A percentile compares a stretch with the other conserved stretches of the same genome.
Evolutionary conservation across 2,888 invertebrate species (phyloP).

Genomic region (Melieria picta): DNA sequence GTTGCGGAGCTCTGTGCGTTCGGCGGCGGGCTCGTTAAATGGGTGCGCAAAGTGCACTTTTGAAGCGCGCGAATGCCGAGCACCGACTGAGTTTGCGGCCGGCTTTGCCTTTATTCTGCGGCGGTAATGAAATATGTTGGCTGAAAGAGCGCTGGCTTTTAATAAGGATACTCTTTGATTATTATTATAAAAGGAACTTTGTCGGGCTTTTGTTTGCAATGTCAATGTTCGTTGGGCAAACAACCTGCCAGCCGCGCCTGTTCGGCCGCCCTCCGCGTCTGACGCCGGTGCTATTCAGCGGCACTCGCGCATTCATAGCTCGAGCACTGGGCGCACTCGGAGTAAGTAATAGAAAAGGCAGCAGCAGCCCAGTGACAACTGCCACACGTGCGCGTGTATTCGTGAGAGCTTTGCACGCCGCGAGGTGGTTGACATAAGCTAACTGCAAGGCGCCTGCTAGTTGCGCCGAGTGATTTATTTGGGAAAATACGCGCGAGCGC

Average conservation of each 20-base stretch:
- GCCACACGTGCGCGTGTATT: background rate
- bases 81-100: background rate
- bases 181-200: slow-evolving; percentile 24
- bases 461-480: slow-evolving; percentile 57
- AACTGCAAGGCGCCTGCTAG: slow-evolving; percentile 7
- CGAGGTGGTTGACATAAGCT: slow-evolving; percentile 20
- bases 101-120: background rate
- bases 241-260: too few relatives aligned
- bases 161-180: slow-evolving; percentile 31
- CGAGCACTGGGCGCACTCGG: background rate
- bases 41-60: slow-evolving; percentile 30
- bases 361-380: background rate
- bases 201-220: slow-evolving; percentile 10
- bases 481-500: slow-evolving; percentile 42
- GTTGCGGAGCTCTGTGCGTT: too few relatives aligned
- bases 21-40: background rate
- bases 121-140: slow-evolving; percentile 28
- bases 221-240: slow-evolving; percentile 2
- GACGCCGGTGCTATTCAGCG: background rate
- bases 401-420: too few relatives aligned
- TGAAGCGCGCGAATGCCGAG: slow-evolving; percentile 14
- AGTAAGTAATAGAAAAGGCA: background rate
- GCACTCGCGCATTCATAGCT: background rate
- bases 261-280: background rate
- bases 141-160: slow-evolving; percentile 20